Percentiles rank a stretch among this genome's conserved stretches.
Evolutionary conservation across 1,140 invertebrate species (phyloP).

Genomic region (Steinernema khuongi): DNA sequence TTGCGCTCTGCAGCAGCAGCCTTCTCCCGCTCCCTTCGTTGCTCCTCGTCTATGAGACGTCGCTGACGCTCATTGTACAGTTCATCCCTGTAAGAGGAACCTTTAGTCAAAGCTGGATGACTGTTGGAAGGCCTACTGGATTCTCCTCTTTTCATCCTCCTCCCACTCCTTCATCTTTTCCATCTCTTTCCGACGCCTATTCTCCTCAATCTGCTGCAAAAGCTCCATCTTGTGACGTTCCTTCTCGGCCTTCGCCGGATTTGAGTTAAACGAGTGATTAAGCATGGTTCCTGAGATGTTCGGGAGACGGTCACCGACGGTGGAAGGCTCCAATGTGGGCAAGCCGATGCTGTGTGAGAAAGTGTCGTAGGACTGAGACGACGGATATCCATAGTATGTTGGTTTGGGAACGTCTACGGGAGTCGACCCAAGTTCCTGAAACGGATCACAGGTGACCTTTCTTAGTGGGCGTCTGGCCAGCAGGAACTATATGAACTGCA

Average conservation of each 20-base stretch:
- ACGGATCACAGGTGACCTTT: too few species aligned
- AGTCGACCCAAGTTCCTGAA: slow-evolving; percentile 20
- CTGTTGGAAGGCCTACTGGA: slow-evolving; percentile 32
- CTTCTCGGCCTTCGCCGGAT: slow-evolving; percentile 32
- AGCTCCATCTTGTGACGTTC: slow-evolving; percentile 43
- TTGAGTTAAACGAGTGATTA: not conserved
- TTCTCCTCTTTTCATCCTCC: slow-evolving; percentile 43
- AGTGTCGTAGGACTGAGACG: not conserved
- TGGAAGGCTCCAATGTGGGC: not conserved
- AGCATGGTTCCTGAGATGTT: not conserved
- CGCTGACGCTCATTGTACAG: slow-evolving; percentile 36
- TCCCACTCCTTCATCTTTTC: slow-evolving; percentile 51
- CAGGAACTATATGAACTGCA: too few species aligned
- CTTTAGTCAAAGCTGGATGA: not conserved
- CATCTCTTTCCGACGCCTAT: slow-evolving; percentile 35
- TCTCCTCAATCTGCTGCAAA: slow-evolving; percentile 48
- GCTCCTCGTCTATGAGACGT: slow-evolving; percentile 36
- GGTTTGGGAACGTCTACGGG: slow-evolving; percentile 13
- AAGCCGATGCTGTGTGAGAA: not conserved
- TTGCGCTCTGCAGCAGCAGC: slow-evolving; percentile 33
- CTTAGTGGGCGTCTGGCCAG: too few species aligned
- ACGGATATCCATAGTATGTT: not conserved
- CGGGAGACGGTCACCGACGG: not conserved
- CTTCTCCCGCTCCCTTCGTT: slow-evolving; percentile 22
- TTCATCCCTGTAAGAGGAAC: slow-evolving; percentile 36